Conservation (phyloP, 2,888 invertebrate species). For the Agrotis exclamationis region DNA sequence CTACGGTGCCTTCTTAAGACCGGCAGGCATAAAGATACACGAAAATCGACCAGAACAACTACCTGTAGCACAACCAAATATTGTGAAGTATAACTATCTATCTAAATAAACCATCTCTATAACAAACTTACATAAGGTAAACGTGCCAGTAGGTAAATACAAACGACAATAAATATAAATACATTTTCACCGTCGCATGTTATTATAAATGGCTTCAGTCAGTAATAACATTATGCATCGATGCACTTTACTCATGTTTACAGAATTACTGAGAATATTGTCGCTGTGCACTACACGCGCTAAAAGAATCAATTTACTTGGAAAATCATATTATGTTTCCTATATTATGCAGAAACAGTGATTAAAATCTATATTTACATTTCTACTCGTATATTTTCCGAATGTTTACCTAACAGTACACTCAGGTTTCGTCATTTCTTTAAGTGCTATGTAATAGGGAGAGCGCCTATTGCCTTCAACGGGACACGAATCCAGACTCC, state of each 20-base stretch:
- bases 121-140: not conserved
- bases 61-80: too few relatives aligned
- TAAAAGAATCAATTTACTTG: constrained; percentile 12
- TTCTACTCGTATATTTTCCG: too few relatives aligned
- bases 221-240: constrained; percentile 58
- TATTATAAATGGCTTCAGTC: constrained; percentile 52
- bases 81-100: too few relatives aligned
- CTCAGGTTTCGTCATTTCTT: too few relatives aligned
- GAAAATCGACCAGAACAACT: too few relatives aligned
- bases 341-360: not conserved
- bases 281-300: constrained; percentile 9
- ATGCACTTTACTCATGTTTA: constrained; percentile 36
- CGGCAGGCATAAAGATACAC: too few relatives aligned
- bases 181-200: constrained; percentile 27
- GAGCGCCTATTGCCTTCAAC: too few relatives aligned
- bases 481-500: too few relatives aligned
- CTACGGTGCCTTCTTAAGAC: too few relatives aligned
- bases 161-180: constrained; percentile 7
- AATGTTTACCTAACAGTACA: too few relatives aligned
- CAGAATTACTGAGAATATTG: constrained; percentile 16
- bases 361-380: not conserved
- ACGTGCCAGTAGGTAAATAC: constrained; percentile 16
- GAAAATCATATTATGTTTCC: not conserved
- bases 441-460: too few relatives aligned
- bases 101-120: too few relatives aligned